Evolutionary conservation across 2,888 invertebrate genomes (phyloP), one percentile per base, ranked within the genome.

Genomic region (Empis stercorea): DNA sequence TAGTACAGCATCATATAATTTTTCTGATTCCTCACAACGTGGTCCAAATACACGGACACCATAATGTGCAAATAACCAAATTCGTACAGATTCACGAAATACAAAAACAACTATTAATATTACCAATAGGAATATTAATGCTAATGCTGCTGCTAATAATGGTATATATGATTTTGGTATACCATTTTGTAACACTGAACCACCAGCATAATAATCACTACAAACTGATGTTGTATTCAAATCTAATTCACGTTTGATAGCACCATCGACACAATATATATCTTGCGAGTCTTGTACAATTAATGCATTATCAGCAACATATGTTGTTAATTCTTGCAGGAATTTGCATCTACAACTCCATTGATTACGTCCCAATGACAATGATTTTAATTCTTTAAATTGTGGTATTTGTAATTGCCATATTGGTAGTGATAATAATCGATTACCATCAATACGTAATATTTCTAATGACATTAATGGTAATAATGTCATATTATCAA

Each of bases 271-370:
- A 70, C 88, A 89, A 77, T 81, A 84, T 57, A 88, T 80, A 60
- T 87, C 86, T 59, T 79, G 78, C 55, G 82, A 79, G 66, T 88
- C 88, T 59, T 84, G 75, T 54, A 88, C 81, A 71, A 84, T 86
- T 63, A 83, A 76, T 44, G 84, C 81, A 65, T 87, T 87, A 63
- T 87, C 87, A 20, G 81, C 81, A 55, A 89, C 80, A 78, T 87
- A 91, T 51, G 81, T 75, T 52, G 87, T 86, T 55, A 89, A 73
- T 59, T 86, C 85, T 70, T 87, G 87, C 55, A 92, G 75, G 70
- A 87, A 91, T 66, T 87, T 84, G 70, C 93, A 93, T 59, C 88
- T 83, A 64, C 93, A 93, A 48, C 85, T 86, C 92, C 92, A 93
- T 51, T 80, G 79, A 70, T 93, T 93, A 56, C 83, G 79, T 10